A percentile compares a stretch with the other conserved stretches of the same genome.
phyloP scores from a whole-genome alignment of 92 coral and sea anemone genomes.

The Umimayanthus kanabou region DNA sequence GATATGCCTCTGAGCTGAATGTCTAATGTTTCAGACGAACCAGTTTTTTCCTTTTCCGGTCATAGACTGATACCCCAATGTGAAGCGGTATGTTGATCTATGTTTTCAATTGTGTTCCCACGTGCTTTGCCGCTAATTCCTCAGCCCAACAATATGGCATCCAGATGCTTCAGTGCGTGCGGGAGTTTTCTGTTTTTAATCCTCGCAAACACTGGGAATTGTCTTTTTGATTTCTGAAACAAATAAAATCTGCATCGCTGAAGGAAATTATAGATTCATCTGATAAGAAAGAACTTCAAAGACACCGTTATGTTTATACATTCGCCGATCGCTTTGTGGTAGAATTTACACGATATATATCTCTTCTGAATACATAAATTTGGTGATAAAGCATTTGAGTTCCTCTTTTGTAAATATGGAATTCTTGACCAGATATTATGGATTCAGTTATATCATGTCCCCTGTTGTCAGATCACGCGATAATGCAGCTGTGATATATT shows the following conservation, averaged over 20 bases:
- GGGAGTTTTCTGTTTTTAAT: background rate
- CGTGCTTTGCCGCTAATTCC: background rate
- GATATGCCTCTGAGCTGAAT: no score
- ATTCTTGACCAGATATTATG: background rate
- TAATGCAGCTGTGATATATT: background rate
- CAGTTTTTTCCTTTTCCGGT: background rate
- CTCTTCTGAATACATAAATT: background rate
- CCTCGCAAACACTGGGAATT: background rate
- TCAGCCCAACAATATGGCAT: background rate
- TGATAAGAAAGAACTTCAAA: conserved; percentile 23
- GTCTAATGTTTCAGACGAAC: no score
- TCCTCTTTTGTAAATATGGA: background rate
- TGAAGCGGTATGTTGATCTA: no score
- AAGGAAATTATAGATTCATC: conserved; percentile 3
- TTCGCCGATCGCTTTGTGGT: background rate
- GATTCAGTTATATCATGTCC: background rate
- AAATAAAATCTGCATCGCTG: conserved; percentile 7
- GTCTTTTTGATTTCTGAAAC: conserved; percentile 2
- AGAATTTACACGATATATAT: no score
- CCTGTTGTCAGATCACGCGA: background rate
- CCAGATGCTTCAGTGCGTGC: background rate
- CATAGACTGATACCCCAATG: background rate
- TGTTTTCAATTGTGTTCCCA: background rate
- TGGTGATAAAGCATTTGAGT: background rate
- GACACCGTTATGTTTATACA: conserved; percentile 12